These are phyloP conservation scores for Dolichomitus sp. DNA, from an alignment of 2,888 invertebrate species.

Conservation along the genomic window DNA sequence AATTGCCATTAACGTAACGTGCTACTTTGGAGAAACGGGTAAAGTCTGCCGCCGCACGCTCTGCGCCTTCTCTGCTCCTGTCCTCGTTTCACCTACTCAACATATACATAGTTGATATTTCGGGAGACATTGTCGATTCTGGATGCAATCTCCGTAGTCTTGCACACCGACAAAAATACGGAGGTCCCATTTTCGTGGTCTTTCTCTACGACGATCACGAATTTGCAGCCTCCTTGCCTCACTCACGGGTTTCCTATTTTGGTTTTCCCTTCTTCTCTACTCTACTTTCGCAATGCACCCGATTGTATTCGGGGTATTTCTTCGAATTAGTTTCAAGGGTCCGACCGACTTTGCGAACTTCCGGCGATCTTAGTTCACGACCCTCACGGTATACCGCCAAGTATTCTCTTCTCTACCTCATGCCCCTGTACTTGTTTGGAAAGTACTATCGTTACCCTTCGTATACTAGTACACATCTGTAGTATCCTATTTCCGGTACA, in stretches of 20 bases:
- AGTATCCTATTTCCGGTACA: constrained; percentile 2
- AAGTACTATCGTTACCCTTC: neutral
- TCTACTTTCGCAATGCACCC: constrained; percentile 20
- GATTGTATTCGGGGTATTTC: constrained; percentile 41
- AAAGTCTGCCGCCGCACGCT: constrained; percentile 9
- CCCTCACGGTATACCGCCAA: neutral
- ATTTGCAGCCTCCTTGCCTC: neutral
- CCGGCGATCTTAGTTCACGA: constrained; percentile 21
- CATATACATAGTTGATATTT: constrained; percentile 50
- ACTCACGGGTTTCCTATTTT: neutral
- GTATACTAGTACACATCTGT: constrained; percentile 1
- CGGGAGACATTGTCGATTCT: constrained; percentile 40
- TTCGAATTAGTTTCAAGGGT: constrained; percentile 57
- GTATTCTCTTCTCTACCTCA: neutral
- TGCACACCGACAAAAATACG: constrained; percentile 53
- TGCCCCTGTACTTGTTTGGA: neutral
- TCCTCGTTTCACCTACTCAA: constrained; percentile 1
- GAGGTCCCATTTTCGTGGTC: constrained; percentile 21
- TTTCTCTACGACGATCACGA: neutral
- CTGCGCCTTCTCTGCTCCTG: neutral
- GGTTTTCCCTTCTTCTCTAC: constrained; percentile 11
- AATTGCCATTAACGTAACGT: constrained; percentile 62
- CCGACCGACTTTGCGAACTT: constrained; percentile 48
- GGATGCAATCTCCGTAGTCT: constrained; percentile 60
- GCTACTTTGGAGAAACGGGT: constrained; percentile 41